A percentile compares a stretch with the other conserved stretches of the same genome.
These are phyloP conservation scores for Brachypteracias leptosomus DNA, from an alignment of 2,113 vertebrate genomes.

Conservation along the genomic window DNA sequence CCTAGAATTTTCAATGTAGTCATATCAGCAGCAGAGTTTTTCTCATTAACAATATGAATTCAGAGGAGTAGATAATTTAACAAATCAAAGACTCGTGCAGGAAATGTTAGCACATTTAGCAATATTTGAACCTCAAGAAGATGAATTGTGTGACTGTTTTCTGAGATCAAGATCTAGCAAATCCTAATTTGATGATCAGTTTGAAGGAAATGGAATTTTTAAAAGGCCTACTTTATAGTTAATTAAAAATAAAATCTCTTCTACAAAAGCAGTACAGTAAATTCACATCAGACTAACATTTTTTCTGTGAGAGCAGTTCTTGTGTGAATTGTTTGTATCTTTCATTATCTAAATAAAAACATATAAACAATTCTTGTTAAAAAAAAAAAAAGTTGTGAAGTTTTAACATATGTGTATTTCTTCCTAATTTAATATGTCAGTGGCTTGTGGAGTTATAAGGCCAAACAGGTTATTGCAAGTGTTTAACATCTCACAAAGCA, in stretches of 20 bases:
- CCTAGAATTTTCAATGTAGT: not conserved
- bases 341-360: not conserved
- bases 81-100: not conserved
- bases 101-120: not conserved
- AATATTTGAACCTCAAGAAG: not conserved
- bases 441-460: not conserved
- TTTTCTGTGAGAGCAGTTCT: not conserved
- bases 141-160: not conserved
- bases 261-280: not conserved
- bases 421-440: not conserved
- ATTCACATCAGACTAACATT: not conserved
- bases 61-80: not conserved
- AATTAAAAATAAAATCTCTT: not conserved
- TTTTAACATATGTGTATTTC: not conserved
- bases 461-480: not conserved
- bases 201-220: not conserved
- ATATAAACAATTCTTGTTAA: not conserved
- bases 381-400: not conserved
- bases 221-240: not conserved
- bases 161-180: not conserved
- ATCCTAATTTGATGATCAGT: not conserved
- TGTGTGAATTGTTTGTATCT: not conserved
- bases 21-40: not conserved
- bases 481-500: not conserved
- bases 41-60: not conserved